Evolutionary conservation across 1,140 invertebrate genomes (phyloP).

Genomic region (Diorhabda elongata): DNA sequence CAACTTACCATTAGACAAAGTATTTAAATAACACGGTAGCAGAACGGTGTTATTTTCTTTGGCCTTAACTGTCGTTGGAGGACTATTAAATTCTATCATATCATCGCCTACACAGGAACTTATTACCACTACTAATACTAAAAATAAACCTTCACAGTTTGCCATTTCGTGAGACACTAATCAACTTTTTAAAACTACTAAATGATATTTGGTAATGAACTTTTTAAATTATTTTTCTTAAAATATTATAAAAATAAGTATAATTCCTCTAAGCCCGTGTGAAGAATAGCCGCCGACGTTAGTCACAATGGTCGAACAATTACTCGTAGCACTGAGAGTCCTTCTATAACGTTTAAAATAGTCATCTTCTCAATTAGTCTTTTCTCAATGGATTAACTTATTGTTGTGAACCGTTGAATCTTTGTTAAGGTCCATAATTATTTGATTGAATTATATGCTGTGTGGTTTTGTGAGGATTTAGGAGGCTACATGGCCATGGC

Average conservation of each 20-base stretch:
- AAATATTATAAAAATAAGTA: too few species aligned
- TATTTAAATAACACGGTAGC: constrained; percentile 65
- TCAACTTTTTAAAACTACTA: too few species aligned
- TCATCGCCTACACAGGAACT: constrained; percentile 10
- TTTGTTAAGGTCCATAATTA: constrained; percentile 7
- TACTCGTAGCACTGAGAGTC: not conserved
- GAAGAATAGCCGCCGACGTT: not conserved
- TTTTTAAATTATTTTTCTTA: too few species aligned
- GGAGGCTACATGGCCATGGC: not conserved
- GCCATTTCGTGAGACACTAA: too few species aligned
- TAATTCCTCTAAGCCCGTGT: not conserved
- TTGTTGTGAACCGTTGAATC: constrained; percentile 6
- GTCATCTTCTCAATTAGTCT: constrained; percentile 11
- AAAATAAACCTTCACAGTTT: too few species aligned
- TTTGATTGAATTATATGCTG: not conserved
- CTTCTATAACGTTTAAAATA: constrained; percentile 1
- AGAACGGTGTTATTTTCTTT: constrained; percentile 69
- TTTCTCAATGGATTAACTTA: constrained; percentile 14
- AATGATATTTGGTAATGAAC: too few species aligned
- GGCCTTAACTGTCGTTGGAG: constrained; percentile 67
- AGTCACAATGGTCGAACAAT: not conserved
- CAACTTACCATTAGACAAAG: constrained; percentile 50
- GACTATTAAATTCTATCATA: constrained; percentile 52
- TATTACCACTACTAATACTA: constrained; percentile 1
- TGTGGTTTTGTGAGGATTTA: not conserved